Conservation (phyloP, 2,797 vertebrate genomes). For the Hylomyscus alleni region DNA sequence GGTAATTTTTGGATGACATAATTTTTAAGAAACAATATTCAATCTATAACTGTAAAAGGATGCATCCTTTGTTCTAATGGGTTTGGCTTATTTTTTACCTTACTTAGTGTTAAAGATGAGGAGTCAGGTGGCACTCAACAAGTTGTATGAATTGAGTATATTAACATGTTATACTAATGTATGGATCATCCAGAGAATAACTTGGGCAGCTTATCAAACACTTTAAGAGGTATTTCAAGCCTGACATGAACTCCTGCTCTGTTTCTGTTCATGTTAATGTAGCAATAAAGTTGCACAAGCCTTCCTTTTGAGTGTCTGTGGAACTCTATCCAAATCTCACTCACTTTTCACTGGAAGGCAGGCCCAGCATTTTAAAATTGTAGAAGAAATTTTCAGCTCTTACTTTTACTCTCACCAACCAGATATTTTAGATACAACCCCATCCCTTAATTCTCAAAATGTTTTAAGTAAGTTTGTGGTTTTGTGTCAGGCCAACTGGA, state of each 20-base stretch:
- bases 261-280: background rate
- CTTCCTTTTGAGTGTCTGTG: background rate
- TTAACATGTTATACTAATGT: background rate
- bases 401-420: background rate
- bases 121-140: background rate
- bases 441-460: background rate
- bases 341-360: background rate
- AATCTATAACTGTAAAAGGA: background rate
- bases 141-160: background rate
- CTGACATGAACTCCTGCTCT: background rate
- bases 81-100: background rate
- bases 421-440: background rate
- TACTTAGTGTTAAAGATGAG: background rate
- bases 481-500: background rate
- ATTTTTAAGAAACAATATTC: background rate
- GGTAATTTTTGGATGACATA: background rate
- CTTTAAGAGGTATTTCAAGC: background rate
- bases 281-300: accelerated
- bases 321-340: background rate
- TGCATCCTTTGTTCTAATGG: background rate
- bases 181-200: background rate
- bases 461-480: background rate
- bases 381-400: background rate
- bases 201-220: background rate
- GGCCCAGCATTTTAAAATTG: background rate